Percentiles rank a stretch among this genome's conserved stretches.
Evolutionary conservation across 2,797 vertebrate genomes (phyloP).

Genomic region (Epinephelus coioides): DNA sequence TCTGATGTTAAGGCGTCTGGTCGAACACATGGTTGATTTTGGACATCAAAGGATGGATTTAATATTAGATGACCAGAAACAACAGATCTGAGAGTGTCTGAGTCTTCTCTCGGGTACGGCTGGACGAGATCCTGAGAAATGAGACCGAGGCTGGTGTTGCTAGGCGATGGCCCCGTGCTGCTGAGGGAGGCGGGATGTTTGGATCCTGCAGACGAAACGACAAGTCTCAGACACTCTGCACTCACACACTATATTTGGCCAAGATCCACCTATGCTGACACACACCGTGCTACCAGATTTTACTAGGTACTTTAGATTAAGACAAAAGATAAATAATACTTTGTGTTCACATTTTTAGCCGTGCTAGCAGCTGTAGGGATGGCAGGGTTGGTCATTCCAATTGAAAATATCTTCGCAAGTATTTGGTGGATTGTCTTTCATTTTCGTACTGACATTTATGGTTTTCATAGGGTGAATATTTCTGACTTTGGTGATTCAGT

Average conservation of each 20-base stretch:
- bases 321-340: not conserved
- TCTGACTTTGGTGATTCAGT: not conserved
- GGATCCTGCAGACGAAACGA: constrained; percentile 31
- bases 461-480: not conserved
- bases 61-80: constrained; percentile 40
- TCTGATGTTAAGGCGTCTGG: not conserved
- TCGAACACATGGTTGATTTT: not conserved
- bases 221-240: constrained; percentile 8
- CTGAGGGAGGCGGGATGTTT: constrained; percentile 39
- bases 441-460: not conserved
- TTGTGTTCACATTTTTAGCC: not conserved
- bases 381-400: not conserved
- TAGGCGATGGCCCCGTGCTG: constrained; percentile 57
- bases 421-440: not conserved
- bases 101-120: constrained; percentile 17
- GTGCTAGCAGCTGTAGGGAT: not conserved
- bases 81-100: constrained; percentile 36
- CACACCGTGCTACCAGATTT: not conserved
- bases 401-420: not conserved
- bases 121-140: constrained; percentile 24
- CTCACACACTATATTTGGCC: not conserved
- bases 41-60: constrained; percentile 37
- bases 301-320: not conserved
- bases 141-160: constrained; percentile 60
- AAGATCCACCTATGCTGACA: not conserved